Evolutionary conservation across 1,140 invertebrate genomes (phyloP), one percentile per base, ranked within the genome.

Genomic region (Scaptomyza hsui): DNA sequence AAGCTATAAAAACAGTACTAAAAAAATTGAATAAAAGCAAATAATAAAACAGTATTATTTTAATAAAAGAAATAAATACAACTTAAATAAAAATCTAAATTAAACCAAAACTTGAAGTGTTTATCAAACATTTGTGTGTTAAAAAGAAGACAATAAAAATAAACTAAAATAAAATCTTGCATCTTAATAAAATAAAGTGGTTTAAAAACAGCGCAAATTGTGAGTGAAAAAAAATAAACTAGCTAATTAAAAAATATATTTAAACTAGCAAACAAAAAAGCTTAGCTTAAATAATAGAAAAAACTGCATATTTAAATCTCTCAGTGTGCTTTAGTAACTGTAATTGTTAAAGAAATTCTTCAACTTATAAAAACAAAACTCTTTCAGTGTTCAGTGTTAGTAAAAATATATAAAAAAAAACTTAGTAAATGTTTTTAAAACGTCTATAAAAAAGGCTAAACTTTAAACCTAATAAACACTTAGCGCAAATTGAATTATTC

Each of bases 261-360:
- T 37, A 60, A 60, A 70, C 57, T 60, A 60, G 44, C 29, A 29
- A 47, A 60, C 51, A 51, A 65, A 29, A 61, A 80, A 80, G 77
- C 77, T 80, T 80, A 80, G 78, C 78, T 80, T 80, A 60, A 61
- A 61, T 15, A 56, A 26, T 32, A 60, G 24, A 60, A 39, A 57
- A 45, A 55, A 35, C 41, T 15, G 41, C 42, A 63, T 60, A 70
- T 76, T 75, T 72, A 53, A 44, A 37, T 65, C 57, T 65, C 57
- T 78, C 68, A 60, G 74, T 78, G 75, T 78, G 74, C 75, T 78
- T 72, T 63, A 75, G 32, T 61, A 60, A 77, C 37, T 67, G 44
- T 75, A 44, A 77, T 32, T 67, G 44, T 49, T 59, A 21, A 32
- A 69, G 21, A 48, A 24, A 72, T 29, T 49, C 26, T 32, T 51